Evolutionary conservation across 2,888 invertebrate genomes (phyloP).

Genomic region (Margaritifera margaritifera): DNA sequence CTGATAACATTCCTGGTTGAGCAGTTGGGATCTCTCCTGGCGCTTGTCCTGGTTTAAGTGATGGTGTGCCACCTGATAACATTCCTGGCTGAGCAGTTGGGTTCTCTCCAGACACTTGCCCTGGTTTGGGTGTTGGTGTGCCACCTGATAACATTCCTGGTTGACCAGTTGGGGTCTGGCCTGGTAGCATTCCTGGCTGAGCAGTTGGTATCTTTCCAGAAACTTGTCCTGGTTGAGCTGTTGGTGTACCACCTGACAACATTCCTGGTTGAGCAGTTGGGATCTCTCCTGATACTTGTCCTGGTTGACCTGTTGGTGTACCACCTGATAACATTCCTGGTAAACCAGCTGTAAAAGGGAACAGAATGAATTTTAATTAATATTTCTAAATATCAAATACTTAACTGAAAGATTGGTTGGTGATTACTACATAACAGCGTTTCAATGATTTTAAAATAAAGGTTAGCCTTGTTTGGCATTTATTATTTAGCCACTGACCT

Average conservation of each 20-base stretch:
- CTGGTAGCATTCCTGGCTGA: constrained; percentile 10
- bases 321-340: constrained; percentile 17
- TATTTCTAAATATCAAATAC: not conserved
- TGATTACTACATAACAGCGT: too few relatives aligned
- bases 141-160: constrained; percentile 1
- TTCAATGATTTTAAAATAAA: too few relatives aligned
- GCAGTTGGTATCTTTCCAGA: constrained; percentile 25
- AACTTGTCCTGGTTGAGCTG: constrained; percentile 6
- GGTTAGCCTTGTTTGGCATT: too few relatives aligned
- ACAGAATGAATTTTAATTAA: not conserved
- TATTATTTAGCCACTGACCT: too few relatives aligned
- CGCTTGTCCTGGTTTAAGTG: not conserved
- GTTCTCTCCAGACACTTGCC: not conserved
- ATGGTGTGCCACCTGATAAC: not conserved
- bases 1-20: not conserved
- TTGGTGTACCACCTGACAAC: constrained; percentile 10
- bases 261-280: constrained; percentile 29
- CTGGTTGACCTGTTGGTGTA: constrained; percentile 33
- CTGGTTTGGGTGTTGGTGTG: constrained; percentile 9
- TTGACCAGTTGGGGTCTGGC: constrained; percentile 14
- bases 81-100: constrained; percentile 1
- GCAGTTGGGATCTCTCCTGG: not conserved
- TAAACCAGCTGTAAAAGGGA: constrained; percentile 14
- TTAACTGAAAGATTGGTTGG: too few relatives aligned
- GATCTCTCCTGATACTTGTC: constrained; percentile 14